phyloP scores from a whole-genome alignment of 2,888 invertebrate species.

The Clepsis dumicolana region DNA sequence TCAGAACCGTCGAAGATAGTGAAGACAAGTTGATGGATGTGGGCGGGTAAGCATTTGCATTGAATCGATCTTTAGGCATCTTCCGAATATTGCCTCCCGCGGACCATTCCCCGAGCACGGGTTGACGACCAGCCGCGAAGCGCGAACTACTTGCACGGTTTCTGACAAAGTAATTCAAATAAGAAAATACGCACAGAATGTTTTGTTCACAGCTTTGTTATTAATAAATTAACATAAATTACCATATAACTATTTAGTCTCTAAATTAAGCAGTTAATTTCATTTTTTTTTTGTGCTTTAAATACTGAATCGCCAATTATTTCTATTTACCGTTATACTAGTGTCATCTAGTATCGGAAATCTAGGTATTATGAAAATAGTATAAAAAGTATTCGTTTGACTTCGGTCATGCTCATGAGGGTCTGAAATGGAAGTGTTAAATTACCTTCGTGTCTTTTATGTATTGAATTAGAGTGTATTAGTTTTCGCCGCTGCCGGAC shows the following conservation, averaged over 20 bases:
- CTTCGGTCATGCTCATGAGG: background rate
- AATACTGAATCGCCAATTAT: background rate
- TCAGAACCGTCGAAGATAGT: constrained; percentile 50
- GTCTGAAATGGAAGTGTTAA: background rate
- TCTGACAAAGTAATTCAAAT: background rate
- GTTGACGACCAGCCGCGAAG: constrained; percentile 60
- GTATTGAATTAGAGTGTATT: constrained; percentile 29
- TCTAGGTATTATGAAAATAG: background rate
- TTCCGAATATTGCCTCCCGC: constrained; percentile 71
- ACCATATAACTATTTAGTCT: background rate
- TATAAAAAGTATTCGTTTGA: background rate
- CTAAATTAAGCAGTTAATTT: background rate
- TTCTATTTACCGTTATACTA: background rate
- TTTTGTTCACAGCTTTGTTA: constrained; percentile 14
- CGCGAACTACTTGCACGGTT: background rate
- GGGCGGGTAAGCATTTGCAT: constrained; percentile 76
- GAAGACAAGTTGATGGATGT: constrained; percentile 79
- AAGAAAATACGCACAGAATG: constrained; percentile 2
- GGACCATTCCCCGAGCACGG: constrained; percentile 55
- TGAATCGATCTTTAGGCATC: constrained; percentile 76
- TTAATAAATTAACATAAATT: constrained; percentile 24
- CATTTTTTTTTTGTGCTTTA: background rate
- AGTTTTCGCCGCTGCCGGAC: constrained; percentile 57
- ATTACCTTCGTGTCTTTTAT: constrained; percentile 5
- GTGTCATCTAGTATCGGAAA: background rate